These are phyloP conservation scores for Carassius carassius DNA, from an alignment of 2,113 vertebrate genomes.

Conservation along the genomic window DNA sequence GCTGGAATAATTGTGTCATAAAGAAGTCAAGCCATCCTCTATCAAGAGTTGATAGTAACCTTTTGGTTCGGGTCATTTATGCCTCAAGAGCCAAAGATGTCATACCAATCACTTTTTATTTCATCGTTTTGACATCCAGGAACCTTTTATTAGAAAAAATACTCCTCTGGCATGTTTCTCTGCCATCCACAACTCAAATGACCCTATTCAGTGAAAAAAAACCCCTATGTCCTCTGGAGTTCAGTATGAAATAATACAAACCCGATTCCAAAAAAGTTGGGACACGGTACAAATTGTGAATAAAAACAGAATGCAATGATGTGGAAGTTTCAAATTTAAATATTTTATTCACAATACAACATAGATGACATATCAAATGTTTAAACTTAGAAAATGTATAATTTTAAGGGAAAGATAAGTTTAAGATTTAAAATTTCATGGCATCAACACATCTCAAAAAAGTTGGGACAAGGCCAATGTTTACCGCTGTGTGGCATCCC, in stretches of 20 bases:
- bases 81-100: not conserved
- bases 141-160: not conserved
- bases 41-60: not conserved
- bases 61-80: not conserved
- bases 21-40: not conserved
- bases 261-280: too few species aligned
- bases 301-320: too few species aligned
- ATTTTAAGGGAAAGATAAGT: too few species aligned
- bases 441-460: too few species aligned
- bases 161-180: not conserved
- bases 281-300: too few species aligned
- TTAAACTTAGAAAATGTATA: too few species aligned
- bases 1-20: not conserved
- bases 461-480: too few species aligned
- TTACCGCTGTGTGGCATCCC: too few species aligned
- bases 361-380: too few species aligned
- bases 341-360: too few species aligned
- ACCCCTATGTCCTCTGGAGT: not conserved
- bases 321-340: too few species aligned
- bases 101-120: not conserved
- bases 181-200: not conserved
- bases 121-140: not conserved
- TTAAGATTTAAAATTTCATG: too few species aligned
- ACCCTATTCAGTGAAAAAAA: not conserved
- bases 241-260: not conserved